These are phyloP conservation scores for Panulirus ornatus DNA, from an alignment of 1,140 invertebrate species.

Conservation along the genomic window DNA sequence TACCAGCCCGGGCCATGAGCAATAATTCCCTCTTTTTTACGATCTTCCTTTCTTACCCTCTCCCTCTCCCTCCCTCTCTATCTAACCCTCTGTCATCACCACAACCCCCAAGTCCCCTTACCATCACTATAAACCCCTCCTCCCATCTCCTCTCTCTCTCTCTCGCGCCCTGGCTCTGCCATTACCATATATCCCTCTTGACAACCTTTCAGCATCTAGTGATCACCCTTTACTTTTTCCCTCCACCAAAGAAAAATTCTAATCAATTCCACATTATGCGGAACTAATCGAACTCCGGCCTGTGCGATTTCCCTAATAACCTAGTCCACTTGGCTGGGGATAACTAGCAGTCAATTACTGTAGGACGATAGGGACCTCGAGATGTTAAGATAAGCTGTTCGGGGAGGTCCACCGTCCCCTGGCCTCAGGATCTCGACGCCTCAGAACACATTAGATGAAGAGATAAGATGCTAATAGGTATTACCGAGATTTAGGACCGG, in stretches of 20 bases:
- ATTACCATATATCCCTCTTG: background rate
- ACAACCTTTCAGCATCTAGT: background rate
- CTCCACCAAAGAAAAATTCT: background rate
- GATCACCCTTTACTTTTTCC: background rate
- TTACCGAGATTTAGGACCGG: background rate
- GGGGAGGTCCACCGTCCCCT: background rate
- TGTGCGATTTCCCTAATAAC: slow-evolving; percentile 1
- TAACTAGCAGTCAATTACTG: background rate
- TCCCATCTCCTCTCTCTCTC: background rate
- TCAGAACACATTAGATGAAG: background rate
- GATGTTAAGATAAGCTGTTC: background rate
- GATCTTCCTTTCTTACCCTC: background rate
- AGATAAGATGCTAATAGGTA: slow-evolving; percentile 15
- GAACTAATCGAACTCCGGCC: background rate
- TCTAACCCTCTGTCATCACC: background rate
- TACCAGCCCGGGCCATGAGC: too few species aligned
- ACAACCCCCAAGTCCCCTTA: background rate
- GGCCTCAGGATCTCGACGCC: background rate
- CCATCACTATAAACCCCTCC: background rate
- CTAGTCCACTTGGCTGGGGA: background rate
- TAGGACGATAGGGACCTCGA: background rate
- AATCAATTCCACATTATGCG: slow-evolving; percentile 1
- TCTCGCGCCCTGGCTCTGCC: background rate
- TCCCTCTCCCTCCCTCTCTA: too few species aligned
- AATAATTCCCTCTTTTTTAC: background rate